Percentiles rank a stretch among this genome's conserved stretches.
Evolutionary conservation across 2,888 invertebrate genomes (phyloP).

Genomic region (Pristionchus japonicus): DNA sequence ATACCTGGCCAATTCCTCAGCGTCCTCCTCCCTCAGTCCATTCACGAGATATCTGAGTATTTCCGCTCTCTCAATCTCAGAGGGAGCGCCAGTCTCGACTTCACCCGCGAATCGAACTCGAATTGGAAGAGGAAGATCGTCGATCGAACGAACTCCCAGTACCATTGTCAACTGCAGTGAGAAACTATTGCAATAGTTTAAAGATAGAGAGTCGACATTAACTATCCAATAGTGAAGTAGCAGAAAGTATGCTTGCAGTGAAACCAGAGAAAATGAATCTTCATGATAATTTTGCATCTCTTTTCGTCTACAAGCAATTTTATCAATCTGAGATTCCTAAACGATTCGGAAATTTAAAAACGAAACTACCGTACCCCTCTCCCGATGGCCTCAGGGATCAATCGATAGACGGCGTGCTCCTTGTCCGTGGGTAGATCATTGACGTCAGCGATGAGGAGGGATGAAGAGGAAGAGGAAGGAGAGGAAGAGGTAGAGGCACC

Average conservation of each 20-base stretch:
- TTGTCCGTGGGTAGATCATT: conserved; percentile 42
- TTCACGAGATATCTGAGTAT: conserved; percentile 27
- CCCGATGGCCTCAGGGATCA: conserved; percentile 16
- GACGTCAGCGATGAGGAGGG: conserved; percentile 42
- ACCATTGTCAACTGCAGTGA: conserved; percentile 51
- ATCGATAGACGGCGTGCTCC: conserved; percentile 37
- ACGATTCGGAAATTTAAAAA: not conserved
- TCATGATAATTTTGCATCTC: not conserved
- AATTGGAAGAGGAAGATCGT: conserved; percentile 57
- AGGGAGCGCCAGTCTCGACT: conserved; percentile 56
- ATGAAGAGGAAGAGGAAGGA: not conserved
- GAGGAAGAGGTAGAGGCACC: conserved; percentile 5
- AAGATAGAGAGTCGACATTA: too few species aligned
- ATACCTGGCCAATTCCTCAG: conserved; percentile 32
- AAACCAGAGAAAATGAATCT: too few species aligned
- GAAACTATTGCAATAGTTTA: too few species aligned
- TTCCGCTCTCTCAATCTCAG: conserved; percentile 39
- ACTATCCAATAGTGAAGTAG: too few species aligned
- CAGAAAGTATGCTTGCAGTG: too few species aligned
- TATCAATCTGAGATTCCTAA: not conserved
- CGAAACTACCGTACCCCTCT: conserved; percentile 24
- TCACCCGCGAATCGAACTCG: conserved; percentile 67
- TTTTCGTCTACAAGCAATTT: not conserved
- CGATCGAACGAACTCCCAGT: conserved; percentile 59
- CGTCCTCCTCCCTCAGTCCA: not conserved